Evolutionary conservation across 2,888 invertebrate genomes (phyloP).

Genomic region (Calliphora vomitoria): DNA sequence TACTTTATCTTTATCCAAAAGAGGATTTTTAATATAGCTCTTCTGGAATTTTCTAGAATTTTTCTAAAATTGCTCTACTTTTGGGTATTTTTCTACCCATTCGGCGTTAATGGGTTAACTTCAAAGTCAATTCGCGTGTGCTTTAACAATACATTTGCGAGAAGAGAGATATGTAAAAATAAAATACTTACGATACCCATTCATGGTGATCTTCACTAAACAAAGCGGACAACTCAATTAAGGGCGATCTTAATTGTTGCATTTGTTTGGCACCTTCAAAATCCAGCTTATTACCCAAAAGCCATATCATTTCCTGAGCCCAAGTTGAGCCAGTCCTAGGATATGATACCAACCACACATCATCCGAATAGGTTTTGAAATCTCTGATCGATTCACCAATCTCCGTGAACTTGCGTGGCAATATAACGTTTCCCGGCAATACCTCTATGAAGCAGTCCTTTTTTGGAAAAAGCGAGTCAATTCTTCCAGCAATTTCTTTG

Average conservation of each 20-base stretch:
- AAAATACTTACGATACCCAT: constrained; percentile 86
- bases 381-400: constrained; percentile 89
- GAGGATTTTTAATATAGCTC: too few relatives aligned
- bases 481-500: constrained; percentile 86
- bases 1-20: too few relatives aligned
- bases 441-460: constrained; percentile 90
- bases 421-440: constrained; percentile 89
- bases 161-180: background rate
- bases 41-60: too few relatives aligned
- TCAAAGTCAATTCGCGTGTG: too few relatives aligned
- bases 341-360: constrained; percentile 94
- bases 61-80: too few relatives aligned
- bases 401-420: constrained; percentile 89
- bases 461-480: constrained; percentile 89
- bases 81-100: too few relatives aligned
- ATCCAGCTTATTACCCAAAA: constrained; percentile 92
- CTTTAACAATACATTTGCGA: too few relatives aligned
- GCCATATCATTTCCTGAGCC: constrained; percentile 97
- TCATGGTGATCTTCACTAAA: constrained; percentile 87
- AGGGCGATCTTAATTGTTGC: constrained; percentile 87
- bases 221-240: constrained; percentile 89
- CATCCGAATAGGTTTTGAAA: constrained; percentile 89
- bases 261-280: constrained; percentile 89
- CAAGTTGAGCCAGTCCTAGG: constrained; percentile 97
- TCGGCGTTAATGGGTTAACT: too few relatives aligned